A percentile compares a stretch with the other conserved stretches of the same genome.
phyloP scores from a whole-genome alignment of 2,888 invertebrate species.

The Stenodera caucasica region DNA sequence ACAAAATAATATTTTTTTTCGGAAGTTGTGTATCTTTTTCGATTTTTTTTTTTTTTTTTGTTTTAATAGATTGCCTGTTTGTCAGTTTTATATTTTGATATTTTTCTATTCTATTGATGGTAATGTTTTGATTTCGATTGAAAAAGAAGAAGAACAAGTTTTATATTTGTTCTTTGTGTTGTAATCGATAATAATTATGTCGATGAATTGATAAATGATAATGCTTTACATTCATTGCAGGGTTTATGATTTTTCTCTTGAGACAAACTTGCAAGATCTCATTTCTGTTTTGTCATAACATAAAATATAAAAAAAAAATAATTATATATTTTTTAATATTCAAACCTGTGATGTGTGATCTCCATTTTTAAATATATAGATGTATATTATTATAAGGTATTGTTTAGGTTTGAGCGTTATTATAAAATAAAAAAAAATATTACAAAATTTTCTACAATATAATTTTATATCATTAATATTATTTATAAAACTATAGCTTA shows the following conservation, averaged over 20 bases:
- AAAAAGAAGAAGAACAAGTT: constrained; percentile 11
- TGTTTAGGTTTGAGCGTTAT: constrained; percentile 8
- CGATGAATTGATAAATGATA: neutral
- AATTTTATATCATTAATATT: neutral
- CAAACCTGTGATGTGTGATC: constrained; percentile 68
- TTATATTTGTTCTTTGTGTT: constrained; percentile 13
- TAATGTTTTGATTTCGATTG: neutral
- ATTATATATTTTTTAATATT: constrained; percentile 54
- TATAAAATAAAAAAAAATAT: neutral
- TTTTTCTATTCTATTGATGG: neutral
- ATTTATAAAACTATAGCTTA: neutral
- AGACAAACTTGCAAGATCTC: constrained; percentile 40
- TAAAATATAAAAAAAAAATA: constrained; percentile 36
- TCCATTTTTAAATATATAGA: constrained; percentile 46
- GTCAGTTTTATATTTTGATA: constrained; percentile 7
- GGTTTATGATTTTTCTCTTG: constrained; percentile 24
- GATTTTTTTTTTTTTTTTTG: too few species aligned
- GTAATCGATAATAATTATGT: neutral
- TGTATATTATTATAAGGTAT: constrained; percentile 50
- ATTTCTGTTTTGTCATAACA: constrained; percentile 40
- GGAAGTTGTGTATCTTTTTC: constrained; percentile 12
- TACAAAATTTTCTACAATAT: neutral
- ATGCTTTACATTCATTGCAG: constrained; percentile 28
- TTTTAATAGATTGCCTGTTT: constrained; percentile 19
- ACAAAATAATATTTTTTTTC: constrained; percentile 22